Base-by-base conservation (phyloP, 1,140 invertebrate species). In the Theocolax elegans region DNA sequence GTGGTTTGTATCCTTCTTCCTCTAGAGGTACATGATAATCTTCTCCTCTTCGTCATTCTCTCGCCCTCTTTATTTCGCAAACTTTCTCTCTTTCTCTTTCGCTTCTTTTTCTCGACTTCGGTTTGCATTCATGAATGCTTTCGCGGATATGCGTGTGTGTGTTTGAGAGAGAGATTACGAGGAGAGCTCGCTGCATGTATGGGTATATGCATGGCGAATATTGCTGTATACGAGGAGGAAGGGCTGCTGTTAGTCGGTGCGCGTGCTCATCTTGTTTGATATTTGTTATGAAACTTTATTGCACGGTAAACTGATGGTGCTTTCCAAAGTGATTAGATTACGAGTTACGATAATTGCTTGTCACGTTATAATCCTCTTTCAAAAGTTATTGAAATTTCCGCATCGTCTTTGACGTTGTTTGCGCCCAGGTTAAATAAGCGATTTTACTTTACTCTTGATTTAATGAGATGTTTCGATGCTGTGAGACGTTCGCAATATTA, bases 241-340 rank as follows among this genome's bases (percentile, higher is more conserved):
- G 6, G 42, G 19, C 42, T 9, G n/a, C 23, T 46, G 40, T 17
- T 59, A 35, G 15, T 59, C 19, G 1, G 6, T 21, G 17, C 4
- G 8, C n/a, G 56, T 8, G 12, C 42, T 42, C 59, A 46, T 62
- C 23, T 23, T 10, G n/a, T 17, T 44, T 29, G 40, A 48, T 46
- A 46, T 62, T 62, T 46, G 42, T 62, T 62, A 29, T 44, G 59
- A 62, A 46, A 62, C 42, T 62, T 48, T 48, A 62, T 19, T 62
- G 42, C 40, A 1, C 7, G 21, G 15, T 15, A 17, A 29, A 44
- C 15, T 62, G 8, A 29, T 35, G 27, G 27, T 15, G 21, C 25
- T 62, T 19, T 46, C 23, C 21, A 40, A 42, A 19, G n/a, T 48
- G 42, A 46, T 62, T 44, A 29, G 42, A 62, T 62, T 62, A 44